phyloP scores from a whole-genome alignment of 1,140 invertebrate species.

The Eumaeus atala region DNA sequence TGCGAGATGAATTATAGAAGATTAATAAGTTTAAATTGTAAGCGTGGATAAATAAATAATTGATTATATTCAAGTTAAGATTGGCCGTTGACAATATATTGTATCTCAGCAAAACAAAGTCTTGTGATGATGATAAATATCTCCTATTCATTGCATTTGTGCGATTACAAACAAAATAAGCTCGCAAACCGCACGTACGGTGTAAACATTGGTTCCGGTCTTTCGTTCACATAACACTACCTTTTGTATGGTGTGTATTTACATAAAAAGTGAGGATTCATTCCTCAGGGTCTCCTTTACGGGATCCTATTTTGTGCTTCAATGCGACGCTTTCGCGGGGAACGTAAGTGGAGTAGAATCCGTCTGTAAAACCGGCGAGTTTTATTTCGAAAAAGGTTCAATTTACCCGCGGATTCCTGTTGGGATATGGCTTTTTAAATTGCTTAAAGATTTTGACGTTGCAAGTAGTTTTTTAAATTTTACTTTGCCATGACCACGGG shows the following conservation, averaged over 20 bases:
- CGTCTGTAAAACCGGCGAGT: conserved; percentile 38
- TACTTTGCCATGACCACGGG: too few relatives aligned
- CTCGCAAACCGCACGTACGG: conserved; percentile 29
- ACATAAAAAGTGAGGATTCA: conserved; percentile 46
- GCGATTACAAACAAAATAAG: conserved; percentile 28
- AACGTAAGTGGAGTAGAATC: conserved; percentile 38
- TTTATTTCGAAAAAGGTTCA: conserved; percentile 46
- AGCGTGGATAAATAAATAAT: too few relatives aligned
- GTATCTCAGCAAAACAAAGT: too few relatives aligned
- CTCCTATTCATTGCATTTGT: too few relatives aligned
- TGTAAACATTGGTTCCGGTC: conserved; percentile 47
- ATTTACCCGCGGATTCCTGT: conserved; percentile 18
- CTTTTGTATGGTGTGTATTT: conserved; percentile 56
- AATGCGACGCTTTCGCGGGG: conserved; percentile 35
- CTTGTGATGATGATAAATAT: too few relatives aligned
- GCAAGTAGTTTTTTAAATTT: too few relatives aligned
- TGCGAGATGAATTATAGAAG: too few relatives aligned
- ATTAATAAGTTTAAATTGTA: too few relatives aligned
- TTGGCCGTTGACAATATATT: too few relatives aligned
- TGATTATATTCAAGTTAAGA: too few relatives aligned
- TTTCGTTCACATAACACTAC: conserved; percentile 52
- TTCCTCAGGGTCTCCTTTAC: conserved; percentile 56
- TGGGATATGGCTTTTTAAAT: not conserved
- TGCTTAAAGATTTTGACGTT: too few relatives aligned
- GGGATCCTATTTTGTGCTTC: conserved; percentile 52